These are phyloP conservation scores for Homalodisca vitripennis DNA, from an alignment of 1,140 invertebrate species.

Conservation along the genomic window DNA sequence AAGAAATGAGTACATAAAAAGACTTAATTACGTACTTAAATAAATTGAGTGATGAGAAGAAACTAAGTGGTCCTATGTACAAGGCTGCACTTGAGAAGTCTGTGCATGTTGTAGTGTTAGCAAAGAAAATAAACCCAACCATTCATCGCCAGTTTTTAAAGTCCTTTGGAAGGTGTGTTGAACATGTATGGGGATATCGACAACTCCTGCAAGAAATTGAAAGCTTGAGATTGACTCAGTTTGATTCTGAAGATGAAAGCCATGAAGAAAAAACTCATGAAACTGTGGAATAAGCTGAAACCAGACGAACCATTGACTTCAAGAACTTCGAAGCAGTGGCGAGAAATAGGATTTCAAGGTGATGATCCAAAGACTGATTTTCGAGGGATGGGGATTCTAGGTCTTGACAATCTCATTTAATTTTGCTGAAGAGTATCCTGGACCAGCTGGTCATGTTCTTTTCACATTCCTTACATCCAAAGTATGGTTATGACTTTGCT, in stretches of 20 bases:
- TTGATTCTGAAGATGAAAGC: constrained; percentile 68
- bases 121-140: constrained; percentile 77
- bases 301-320: constrained; percentile 66
- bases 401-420: constrained; percentile 89
- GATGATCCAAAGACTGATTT: constrained; percentile 98
- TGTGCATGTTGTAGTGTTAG: constrained; percentile 64
- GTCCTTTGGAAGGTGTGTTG: constrained; percentile 72
- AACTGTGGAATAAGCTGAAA: constrained; percentile 79
- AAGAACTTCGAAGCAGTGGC: constrained; percentile 89
- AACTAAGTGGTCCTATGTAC: constrained; percentile 51
- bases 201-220: constrained; percentile 77
- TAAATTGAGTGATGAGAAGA: constrained; percentile 56
- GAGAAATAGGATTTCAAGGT: constrained; percentile 91
- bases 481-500: constrained; percentile 84
- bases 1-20: constrained; percentile 64
- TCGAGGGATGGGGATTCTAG: constrained; percentile 95
- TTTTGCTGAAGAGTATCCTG: constrained; percentile 80
- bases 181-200: constrained; percentile 88
- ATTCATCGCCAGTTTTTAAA: constrained; percentile 75
- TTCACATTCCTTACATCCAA: constrained; percentile 85
- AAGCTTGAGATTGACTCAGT: constrained; percentile 66
- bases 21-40: constrained; percentile 66
- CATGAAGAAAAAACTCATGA: constrained; percentile 80
- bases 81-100: constrained; percentile 54
- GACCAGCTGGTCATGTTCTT: constrained; percentile 78